Percentiles rank a stretch among this genome's conserved stretches.
phyloP scores from a whole-genome alignment of 2,797 vertebrate species.

The Enteromius afrohamiltoni region DNA sequence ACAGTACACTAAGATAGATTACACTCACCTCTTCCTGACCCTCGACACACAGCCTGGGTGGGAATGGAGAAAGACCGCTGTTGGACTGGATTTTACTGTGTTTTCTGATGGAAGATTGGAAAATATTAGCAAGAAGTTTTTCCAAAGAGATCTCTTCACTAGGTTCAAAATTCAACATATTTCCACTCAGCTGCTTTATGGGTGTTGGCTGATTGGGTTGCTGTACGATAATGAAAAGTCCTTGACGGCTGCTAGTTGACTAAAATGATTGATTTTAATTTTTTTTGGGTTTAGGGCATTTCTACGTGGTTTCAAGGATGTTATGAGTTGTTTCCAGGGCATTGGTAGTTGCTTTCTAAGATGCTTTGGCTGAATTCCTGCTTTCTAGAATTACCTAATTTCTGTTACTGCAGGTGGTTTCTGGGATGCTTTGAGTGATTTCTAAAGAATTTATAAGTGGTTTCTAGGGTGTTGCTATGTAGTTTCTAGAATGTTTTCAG shows the following conservation, averaged over 20 bases:
- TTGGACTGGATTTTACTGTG: slow-evolving; percentile 95
- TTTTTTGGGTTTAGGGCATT: background rate
- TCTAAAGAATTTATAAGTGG: background rate
- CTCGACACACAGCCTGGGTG: slow-evolving; percentile 77
- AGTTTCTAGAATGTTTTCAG: background rate
- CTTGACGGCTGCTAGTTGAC: background rate
- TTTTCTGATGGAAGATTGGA: slow-evolving; percentile 79
- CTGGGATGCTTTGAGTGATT: background rate
- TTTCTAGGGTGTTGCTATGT: background rate
- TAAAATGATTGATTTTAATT: background rate
- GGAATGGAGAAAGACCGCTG: slow-evolving; percentile 79
- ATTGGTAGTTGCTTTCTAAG: background rate
- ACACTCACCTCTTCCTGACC: slow-evolving; percentile 86
- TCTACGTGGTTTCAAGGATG: background rate
- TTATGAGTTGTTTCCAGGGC: too few relatives aligned
- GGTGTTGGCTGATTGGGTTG: background rate
- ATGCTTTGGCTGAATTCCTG: background rate
- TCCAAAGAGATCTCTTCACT: background rate
- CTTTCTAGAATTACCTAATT: too few relatives aligned
- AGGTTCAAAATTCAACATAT: background rate
- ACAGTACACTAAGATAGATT: slow-evolving; percentile 86
- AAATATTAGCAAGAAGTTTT: background rate
- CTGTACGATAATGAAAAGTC: background rate
- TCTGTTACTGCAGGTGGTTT: background rate
- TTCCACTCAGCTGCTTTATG: background rate